Conservation (phyloP, 2,113 vertebrate genomes). For the Fukomys damarensis region DNA sequence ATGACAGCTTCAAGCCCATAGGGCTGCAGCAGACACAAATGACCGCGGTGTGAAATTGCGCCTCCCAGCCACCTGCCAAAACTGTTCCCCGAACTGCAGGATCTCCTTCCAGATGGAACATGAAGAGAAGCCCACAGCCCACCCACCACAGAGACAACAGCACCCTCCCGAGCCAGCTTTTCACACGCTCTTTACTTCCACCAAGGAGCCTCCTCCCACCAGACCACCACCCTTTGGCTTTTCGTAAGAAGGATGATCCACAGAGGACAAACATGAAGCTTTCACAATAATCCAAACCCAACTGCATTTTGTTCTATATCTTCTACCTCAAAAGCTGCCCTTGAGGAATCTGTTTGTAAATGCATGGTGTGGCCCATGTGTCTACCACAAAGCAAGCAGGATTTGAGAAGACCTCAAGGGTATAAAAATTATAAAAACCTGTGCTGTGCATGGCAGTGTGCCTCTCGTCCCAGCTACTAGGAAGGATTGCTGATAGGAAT, state of each 20-base stretch:
- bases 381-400: neutral
- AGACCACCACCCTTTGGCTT: neutral
- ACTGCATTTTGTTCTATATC: neutral
- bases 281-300: neutral
- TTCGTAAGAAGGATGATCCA: neutral
- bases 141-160: neutral
- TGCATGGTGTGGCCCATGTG: neutral
- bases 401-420: neutral
- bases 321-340: neutral
- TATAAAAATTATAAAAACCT: neutral
- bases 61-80: neutral
- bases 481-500: neutral
- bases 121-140: neutral
- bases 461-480: neutral
- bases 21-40: slow-evolving; percentile 36
- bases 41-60: slow-evolving; percentile 60
- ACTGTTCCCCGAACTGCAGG: slow-evolving; percentile 39
- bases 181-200: neutral
- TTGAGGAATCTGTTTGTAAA: neutral
- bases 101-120: slow-evolving; percentile 36
- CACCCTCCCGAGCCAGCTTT: neutral
- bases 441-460: neutral
- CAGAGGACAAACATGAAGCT: neutral
- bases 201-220: neutral
- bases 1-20: slow-evolving; percentile 73